Base-by-base conservation (phyloP, 2,888 invertebrate species). In the Morinoia aosen region DNA sequence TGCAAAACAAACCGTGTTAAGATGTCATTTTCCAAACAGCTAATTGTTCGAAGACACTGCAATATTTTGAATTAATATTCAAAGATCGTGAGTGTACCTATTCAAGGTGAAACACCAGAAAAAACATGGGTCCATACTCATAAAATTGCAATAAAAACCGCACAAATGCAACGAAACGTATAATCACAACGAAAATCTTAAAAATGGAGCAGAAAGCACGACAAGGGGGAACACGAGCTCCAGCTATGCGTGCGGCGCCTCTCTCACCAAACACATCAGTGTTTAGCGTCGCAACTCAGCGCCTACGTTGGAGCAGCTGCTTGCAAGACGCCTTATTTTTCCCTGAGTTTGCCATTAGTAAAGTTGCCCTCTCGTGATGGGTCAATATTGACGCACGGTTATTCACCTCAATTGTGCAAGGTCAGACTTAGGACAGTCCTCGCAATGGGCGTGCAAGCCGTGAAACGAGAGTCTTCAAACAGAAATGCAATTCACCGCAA, bases 371-470 rank as follows among this genome's bases (percentile, higher is more conserved):
- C 56, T 93, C n/a, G 93, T 56, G 57, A 33, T 39, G 57, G 56
- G 93, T 93, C 56, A 93, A 93, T 57, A 93, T 93, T 93, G 93
- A 93, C 93, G 33, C 39, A 90, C 90, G 93, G 93, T 93, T 93
- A 48, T 93, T 93, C 93, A 93, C 56, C 93, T 57, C 93, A 57
- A 93, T 57, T 56, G 93, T 93, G 93, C 93, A 57, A 93, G 93
- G 93, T 93, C 93, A 57, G 12, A 57, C 57, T 56, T 56, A 57
- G 93, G 93, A 57, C 93, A 93, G 90, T 40, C 90, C 90, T 14
- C 39, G 90, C 90, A 90, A 33, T 14, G 40, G 39, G n/a, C 39
- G 90, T 40, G 33, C 76, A 16, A 76, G 76, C 33, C 76, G 76
- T 25, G 76, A 76, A 76, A 76, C 76, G 76, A 76, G 76, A 76